Evolutionary conservation across 2,888 invertebrate genomes (phyloP).

Genomic region (Ligdia adustata): DNA sequence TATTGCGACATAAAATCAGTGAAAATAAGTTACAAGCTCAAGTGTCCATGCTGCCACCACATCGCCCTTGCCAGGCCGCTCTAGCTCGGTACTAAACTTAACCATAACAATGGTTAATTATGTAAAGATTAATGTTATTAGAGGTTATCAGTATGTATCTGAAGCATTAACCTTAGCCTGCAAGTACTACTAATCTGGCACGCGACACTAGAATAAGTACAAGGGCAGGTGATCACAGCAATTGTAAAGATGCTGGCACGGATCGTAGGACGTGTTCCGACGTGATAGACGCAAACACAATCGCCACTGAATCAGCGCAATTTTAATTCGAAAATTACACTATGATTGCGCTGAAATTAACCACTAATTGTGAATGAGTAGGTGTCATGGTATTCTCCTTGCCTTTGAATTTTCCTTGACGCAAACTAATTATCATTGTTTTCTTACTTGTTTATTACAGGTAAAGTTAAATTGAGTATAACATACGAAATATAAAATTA

Average conservation of each 20-base stretch:
- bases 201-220: slow-evolving; percentile 52
- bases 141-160: slow-evolving; percentile 51
- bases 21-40: too few species aligned
- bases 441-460: too few species aligned
- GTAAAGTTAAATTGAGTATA: too few species aligned
- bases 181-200: slow-evolving; percentile 19
- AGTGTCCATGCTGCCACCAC: too few species aligned
- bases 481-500: too few species aligned
- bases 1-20: too few species aligned
- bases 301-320: slow-evolving; percentile 3
- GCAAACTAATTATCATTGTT: background rate
- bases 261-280: too few species aligned
- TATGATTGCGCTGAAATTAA: slow-evolving; percentile 8
- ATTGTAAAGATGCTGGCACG: slow-evolving; percentile 44
- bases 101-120: slow-evolving; percentile 6
- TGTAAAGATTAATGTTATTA: slow-evolving; percentile 30
- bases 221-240: slow-evolving; percentile 62
- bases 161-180: slow-evolving; percentile 45
- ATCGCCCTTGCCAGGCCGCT: too few species aligned
- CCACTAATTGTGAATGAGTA: background rate
- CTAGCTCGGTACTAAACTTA: too few species aligned
- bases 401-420: background rate
- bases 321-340: slow-evolving; percentile 9
- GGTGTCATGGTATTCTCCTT: background rate
- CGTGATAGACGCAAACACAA: too few species aligned